Percentiles rank a stretch among this genome's conserved stretches.
phyloP scores from a whole-genome alignment of 2,113 vertebrate species.

The Sciurus niger region DNA sequence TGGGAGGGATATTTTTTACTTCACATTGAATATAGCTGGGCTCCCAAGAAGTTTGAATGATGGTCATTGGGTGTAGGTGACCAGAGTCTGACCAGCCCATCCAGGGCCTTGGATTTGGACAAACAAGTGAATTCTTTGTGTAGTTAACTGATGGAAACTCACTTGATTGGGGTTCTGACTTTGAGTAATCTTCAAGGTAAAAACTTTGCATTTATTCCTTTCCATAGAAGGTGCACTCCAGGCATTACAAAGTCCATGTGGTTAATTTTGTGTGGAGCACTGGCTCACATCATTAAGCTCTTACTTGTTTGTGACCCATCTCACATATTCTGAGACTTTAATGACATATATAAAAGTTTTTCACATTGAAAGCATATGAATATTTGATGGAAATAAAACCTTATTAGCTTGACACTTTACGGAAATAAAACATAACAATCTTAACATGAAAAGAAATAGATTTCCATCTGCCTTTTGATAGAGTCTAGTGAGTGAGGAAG shows the following conservation, averaged over 20 bases:
- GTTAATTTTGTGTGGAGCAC: not conserved
- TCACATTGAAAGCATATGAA: conserved; percentile 77
- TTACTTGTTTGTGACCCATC: too few species aligned
- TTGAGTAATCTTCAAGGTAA: conserved; percentile 28
- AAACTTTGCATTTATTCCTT: not conserved
- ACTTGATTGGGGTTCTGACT: not conserved
- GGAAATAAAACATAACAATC: not conserved
- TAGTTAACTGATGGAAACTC: not conserved
- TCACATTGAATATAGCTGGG: conserved; percentile 63
- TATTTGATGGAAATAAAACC: conserved; percentile 62
- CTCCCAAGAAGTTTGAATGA: conserved; percentile 25
- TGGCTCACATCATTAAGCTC: too few species aligned
- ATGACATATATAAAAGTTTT: not conserved
- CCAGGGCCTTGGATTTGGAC: not conserved
- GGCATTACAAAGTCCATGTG: not conserved
- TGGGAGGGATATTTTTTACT: conserved; percentile 62
- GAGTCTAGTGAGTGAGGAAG: not conserved
- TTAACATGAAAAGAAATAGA: not conserved
- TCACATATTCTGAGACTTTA: too few species aligned
- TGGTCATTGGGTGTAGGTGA: not conserved
- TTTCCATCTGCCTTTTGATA: not conserved
- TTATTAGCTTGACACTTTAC: conserved; percentile 58
- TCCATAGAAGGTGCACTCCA: not conserved
- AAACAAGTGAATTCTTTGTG: not conserved
- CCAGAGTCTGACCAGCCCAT: not conserved